Percentiles rank a stretch among this genome's conserved stretches.
Evolutionary conservation across 53 echinoderm and acorn worm genomes (phyloP).

Genomic region (Stichopus horrens): DNA sequence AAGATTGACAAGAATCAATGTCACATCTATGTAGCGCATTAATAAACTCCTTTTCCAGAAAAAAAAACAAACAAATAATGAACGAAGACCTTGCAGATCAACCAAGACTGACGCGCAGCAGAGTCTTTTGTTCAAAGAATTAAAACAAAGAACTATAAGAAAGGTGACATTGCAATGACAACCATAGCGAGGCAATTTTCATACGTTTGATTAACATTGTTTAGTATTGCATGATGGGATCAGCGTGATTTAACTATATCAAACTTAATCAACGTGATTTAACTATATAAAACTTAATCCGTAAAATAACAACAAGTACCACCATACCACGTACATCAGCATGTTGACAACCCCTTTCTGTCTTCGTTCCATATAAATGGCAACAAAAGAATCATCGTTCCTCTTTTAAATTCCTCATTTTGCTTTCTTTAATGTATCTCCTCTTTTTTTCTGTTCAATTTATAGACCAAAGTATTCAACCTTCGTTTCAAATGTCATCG

Average conservation of each 20-base stretch:
- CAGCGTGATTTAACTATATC: no score
- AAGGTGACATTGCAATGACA: no score
- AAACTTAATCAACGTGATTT: no score
- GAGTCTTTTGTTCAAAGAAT: background rate
- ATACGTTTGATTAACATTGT: no score
- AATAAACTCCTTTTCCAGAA: background rate
- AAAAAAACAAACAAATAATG: background rate
- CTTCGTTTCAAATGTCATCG: background rate
- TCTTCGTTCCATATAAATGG: background rate
- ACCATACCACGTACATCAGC: background rate
- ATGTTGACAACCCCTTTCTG: background rate
- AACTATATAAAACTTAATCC: no score
- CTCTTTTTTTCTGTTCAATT: background rate
- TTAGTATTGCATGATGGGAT: no score
- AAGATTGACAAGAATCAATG: background rate
- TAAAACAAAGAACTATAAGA: no score
- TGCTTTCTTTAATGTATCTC: background rate
- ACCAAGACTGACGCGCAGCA: background rate
- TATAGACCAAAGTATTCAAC: background rate
- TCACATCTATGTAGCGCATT: background rate
- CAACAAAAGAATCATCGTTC: background rate
- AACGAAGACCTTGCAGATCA: background rate
- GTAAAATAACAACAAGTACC: no score
- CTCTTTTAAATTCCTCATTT: background rate
- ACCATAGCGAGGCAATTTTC: no score